Base-by-base conservation (phyloP, 2,113 vertebrate species). In the Hippolais icterina region DNA sequence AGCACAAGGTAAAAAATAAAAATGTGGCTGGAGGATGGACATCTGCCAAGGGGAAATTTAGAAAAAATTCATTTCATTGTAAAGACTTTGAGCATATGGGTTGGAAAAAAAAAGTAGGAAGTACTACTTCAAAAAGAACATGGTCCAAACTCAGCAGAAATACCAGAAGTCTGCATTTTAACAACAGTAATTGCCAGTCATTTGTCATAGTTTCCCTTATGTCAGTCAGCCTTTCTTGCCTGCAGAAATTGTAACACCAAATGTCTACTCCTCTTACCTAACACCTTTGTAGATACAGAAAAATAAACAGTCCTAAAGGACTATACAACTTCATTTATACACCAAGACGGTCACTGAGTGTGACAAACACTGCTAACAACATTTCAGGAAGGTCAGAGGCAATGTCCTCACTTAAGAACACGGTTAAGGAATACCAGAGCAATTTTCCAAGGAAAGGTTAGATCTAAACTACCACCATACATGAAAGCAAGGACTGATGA, bases 361-460 rank as follows among this genome's bases (percentile, higher is more conserved):
- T 57, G 83, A 86, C 53, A 77, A 63, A 80, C 46, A 64, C 8
- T 3, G 23, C 44, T 44, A 87, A 83, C 41, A 83, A 18, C 60
- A n/a, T 59, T 89, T 84, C 83, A 59, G 41, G 70, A 76, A 72
- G 87, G 74, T 59, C 44, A 81, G 66, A 89, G 64, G 31, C 75
- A 88, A 94, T 23, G 69, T 77, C 64, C 75, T 46, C 71, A 22
- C 71, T 59, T 80, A 87, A 87, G 59, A 89, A 39, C 47, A 53
- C 0, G 0, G 20, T 66, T 95, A 66, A 90, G 78, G 79, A 90
- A 87, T 7, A 69, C 22, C 65, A 83, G 57, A 86, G 69, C 89
- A 85, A 78, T 92, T 90, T 92, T 71, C 80, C 52, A 76, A 46
- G 91, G 81, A 91, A 92, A 72, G 59, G 63, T 91, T 85, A 57